Conservation (phyloP, 1,140 invertebrate genomes). For the Eurosta solidaginis region DNA sequence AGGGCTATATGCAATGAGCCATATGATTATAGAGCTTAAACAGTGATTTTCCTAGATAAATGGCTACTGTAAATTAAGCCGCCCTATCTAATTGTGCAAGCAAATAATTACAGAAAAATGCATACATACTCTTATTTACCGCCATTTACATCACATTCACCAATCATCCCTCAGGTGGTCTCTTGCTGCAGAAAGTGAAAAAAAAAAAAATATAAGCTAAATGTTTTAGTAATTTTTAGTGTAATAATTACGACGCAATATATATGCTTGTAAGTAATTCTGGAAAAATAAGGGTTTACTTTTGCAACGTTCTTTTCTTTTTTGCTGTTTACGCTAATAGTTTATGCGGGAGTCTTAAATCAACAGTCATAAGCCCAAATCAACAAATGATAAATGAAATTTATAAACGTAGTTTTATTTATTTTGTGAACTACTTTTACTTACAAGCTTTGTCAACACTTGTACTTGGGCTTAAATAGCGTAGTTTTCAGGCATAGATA, state of each 20-base stretch:
- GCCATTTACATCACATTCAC: too few relatives aligned
- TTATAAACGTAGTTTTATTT: background rate
- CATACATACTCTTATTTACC: too few relatives aligned
- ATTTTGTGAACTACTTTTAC: background rate
- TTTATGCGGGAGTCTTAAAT: slow-evolving; percentile 1
- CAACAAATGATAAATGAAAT: slow-evolving; percentile 8
- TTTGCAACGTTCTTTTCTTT: background rate
- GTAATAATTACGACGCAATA: background rate
- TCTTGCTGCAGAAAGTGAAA: background rate
- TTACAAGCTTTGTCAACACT: background rate
- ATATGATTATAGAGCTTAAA: background rate
- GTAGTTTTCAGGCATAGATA: too few relatives aligned
- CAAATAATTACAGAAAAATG: too few relatives aligned
- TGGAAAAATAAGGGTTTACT: background rate
- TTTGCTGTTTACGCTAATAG: background rate
- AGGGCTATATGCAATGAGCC: background rate
- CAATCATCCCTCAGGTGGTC: too few relatives aligned
- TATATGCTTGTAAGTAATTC: too few relatives aligned
- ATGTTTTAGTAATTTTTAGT: slow-evolving; percentile 2
- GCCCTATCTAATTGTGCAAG: background rate
- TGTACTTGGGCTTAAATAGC: too few relatives aligned
- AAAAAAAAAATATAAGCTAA: background rate
- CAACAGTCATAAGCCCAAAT: slow-evolving; percentile 16
- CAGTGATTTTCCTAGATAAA: background rate
- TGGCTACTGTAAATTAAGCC: too few relatives aligned